A percentile compares a stretch with the other conserved stretches of the same genome.
These are phyloP conservation scores for Helobdella robusta DNA, from an alignment of 2,888 invertebrate species.

Conservation along the genomic window DNA sequence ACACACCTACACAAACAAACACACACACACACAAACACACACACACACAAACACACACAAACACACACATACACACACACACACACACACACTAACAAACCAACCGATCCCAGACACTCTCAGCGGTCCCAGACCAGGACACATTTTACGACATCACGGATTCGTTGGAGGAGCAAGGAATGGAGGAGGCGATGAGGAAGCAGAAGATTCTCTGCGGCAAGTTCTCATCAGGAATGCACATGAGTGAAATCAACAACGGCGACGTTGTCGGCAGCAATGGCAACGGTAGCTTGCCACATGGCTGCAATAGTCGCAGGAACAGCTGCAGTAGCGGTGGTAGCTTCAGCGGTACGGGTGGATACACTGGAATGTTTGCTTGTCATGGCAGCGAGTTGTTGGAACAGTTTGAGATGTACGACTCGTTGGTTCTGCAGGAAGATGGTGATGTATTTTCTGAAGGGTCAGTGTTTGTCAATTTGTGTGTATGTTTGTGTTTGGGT, in stretches of 20 bases:
- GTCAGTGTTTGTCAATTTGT: neutral
- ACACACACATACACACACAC: too few relatives aligned
- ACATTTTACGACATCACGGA: conserved; percentile 96
- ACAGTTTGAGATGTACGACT: conserved; percentile 89
- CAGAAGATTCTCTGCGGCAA: neutral
- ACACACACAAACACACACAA: too few relatives aligned
- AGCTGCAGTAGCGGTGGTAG: too few relatives aligned
- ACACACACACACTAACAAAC: too few relatives aligned
- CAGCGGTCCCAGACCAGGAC: conserved; percentile 85
- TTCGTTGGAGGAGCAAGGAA: conserved; percentile 72
- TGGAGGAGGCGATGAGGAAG: conserved; percentile 48
- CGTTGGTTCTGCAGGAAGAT: conserved; percentile 78
- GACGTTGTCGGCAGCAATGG: too few relatives aligned
- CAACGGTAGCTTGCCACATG: too few relatives aligned
- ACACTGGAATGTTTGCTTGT: conserved; percentile 65
- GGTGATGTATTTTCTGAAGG: conserved; percentile 53
- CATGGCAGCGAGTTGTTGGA: conserved; percentile 83
- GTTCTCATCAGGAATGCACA: too few relatives aligned
- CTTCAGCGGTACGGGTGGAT: conserved; percentile 32
- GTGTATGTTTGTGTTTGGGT: too few relatives aligned
- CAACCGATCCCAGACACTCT: conserved; percentile 67
- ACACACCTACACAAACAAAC: too few relatives aligned
- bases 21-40: too few relatives aligned
- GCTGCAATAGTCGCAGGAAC: too few relatives aligned
- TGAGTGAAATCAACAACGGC: too few relatives aligned